Percentiles rank a stretch among this genome's conserved stretches.
phyloP scores from a whole-genome alignment of 2,888 invertebrate species.

The Bellardia pandia region DNA sequence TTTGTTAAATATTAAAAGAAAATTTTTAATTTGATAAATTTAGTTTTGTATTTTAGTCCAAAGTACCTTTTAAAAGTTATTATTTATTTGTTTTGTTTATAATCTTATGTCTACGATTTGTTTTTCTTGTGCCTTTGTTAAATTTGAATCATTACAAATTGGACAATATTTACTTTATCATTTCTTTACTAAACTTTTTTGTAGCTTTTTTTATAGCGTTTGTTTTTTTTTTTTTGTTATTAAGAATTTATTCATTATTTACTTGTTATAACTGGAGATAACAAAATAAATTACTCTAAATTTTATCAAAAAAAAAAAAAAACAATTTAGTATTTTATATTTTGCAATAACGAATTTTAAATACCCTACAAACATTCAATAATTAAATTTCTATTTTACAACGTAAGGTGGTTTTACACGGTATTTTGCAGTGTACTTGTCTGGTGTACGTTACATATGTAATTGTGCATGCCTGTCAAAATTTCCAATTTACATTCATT shows the following conservation, averaged over 20 bases:
- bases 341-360: no score
- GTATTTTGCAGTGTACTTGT: no score
- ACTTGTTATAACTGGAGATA: conserved; percentile 40
- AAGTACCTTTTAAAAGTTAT: no score
- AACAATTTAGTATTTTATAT: no score
- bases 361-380: no score
- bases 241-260: conserved; percentile 46
- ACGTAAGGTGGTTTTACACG: no score
- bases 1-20: no score
- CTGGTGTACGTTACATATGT: no score
- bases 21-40: background rate
- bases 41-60: background rate
- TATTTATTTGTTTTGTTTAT: background rate
- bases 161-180: conserved; percentile 1
- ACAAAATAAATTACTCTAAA: conserved; percentile 19
- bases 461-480: no score
- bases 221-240: background rate
- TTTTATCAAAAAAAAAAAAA: no score
- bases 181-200: background rate
- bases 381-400: no score
- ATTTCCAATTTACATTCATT: no score
- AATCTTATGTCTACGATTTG: background rate
- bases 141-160: conserved; percentile 21
- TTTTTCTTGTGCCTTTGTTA: background rate
- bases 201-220: conserved; percentile 21